Base-by-base conservation (phyloP, 2,797 vertebrate species). In the Propithecus deckenii region DNA sequence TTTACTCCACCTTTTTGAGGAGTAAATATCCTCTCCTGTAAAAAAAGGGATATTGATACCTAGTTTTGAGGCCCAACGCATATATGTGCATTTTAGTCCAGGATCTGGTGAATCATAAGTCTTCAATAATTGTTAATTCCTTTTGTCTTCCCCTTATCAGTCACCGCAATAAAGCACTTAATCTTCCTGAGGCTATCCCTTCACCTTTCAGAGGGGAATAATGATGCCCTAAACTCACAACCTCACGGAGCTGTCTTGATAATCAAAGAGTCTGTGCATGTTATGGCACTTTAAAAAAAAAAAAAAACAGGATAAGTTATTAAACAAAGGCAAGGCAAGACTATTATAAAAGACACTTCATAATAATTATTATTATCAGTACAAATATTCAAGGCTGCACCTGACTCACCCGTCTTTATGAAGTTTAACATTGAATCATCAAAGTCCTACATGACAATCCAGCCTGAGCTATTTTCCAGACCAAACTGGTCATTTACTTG, bases 361-460 rank as follows among this genome's bases (percentile, higher is more conserved):
- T 89, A 84, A 96, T 97, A 28, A 97, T 92, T 61, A 91, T 71
- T 83, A 80, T 96, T 88, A 94, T 94, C 30, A 89, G 90, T 83
- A 84, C 41, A 94, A 76, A 95, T 88, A 85, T 94, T 94, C 89
- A 96, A 93, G 76, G 76, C 89, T 95, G 67, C 72, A 74, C 72
- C 89, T 89, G 96, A 96, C 63, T 81, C 93, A 95, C 86, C 96
- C 96, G 92, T 87, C 92, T 96, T 97, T 95, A 92, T 81, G 72
- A 92, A 92, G 38, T 92, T 88, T 94, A 93, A 93, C 32, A 71
- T 23, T 65, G 90, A 96, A 90, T 78, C 92, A 90, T n/a, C 67
- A 61, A 92, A 78, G 50, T 92, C 93, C 97, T 78, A 87, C 0
- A 10, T 79, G 52, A 86, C 12, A 81, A 95, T 95, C 80, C 72